These are phyloP conservation scores for Acropternis orthonyx DNA, from an alignment of 2,797 vertebrate genomes.

Conservation along the genomic window DNA sequence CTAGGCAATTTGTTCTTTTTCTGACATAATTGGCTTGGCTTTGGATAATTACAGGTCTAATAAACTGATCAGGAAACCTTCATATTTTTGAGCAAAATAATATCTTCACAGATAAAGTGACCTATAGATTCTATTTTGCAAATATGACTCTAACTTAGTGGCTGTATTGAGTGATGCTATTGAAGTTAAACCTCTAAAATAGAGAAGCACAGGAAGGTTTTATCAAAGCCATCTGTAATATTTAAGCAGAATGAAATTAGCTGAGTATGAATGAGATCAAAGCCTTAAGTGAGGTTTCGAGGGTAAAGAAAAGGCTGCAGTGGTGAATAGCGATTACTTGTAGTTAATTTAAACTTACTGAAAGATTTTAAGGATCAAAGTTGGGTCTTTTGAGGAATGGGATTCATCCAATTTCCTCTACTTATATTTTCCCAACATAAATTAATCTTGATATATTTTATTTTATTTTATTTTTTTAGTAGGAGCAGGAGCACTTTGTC, in stretches of 20 bases:
- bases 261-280: constrained; percentile 49
- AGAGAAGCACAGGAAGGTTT: neutral
- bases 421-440: constrained; percentile 29
- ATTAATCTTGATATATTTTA: constrained; percentile 27
- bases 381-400: constrained; percentile 22
- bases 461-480: neutral
- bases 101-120: neutral
- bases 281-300: constrained; percentile 3
- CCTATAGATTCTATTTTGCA: neutral
- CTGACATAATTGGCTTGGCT: neutral
- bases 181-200: neutral
- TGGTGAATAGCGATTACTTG: constrained; percentile 23
- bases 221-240: constrained; percentile 17
- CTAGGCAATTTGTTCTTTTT: neutral
- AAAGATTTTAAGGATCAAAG: constrained; percentile 52
- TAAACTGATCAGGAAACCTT: constrained; percentile 23
- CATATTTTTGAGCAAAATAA: neutral
- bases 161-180: neutral
- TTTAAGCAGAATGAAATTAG: constrained; percentile 45
- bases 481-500: neutral
- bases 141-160: neutral
- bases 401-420: constrained; percentile 39
- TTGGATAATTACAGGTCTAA: constrained; percentile 19
- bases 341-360: constrained; percentile 57
- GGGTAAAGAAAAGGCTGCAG: constrained; percentile 37